Percentiles rank a stretch among this genome's conserved stretches.
These are phyloP conservation scores for Kryptolebias marmoratus DNA, from an alignment of 2,113 vertebrate genomes.

Conservation along the genomic window DNA sequence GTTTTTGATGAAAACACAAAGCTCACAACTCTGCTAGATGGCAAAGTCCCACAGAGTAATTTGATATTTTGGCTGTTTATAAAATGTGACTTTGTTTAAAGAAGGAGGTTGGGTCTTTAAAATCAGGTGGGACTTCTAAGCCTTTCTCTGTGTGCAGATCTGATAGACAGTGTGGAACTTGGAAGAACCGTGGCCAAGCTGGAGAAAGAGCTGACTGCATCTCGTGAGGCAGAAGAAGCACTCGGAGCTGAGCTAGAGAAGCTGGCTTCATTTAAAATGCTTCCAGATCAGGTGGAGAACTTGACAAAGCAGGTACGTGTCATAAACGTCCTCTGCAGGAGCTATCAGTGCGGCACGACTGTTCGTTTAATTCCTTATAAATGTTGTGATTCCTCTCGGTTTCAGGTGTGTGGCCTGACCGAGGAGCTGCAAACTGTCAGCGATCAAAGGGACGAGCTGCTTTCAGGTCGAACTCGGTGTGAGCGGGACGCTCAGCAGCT, in stretches of 20 bases:
- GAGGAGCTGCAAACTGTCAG: constrained; percentile 72
- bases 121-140: neutral
- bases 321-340: neutral
- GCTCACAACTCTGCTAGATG: constrained; percentile 84
- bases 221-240: constrained; percentile 55
- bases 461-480: constrained; percentile 65
- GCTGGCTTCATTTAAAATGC: constrained; percentile 59
- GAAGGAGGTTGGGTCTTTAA: neutral
- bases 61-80: neutral
- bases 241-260: constrained; percentile 58
- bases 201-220: constrained; percentile 79
- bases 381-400: neutral
- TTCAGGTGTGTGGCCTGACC: constrained; percentile 76
- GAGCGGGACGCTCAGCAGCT: constrained; percentile 68
- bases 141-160: constrained; percentile 56
- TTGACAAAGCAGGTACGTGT: constrained; percentile 78
- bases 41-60: constrained; percentile 90
- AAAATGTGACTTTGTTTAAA: too few relatives aligned
- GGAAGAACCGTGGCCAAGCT: constrained; percentile 78
- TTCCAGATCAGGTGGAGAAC: constrained; percentile 73
- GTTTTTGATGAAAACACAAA: constrained; percentile 88
- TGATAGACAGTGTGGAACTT: constrained; percentile 78
- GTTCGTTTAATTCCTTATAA: too few relatives aligned
- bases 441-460: constrained; percentile 75
- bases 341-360: too few relatives aligned